phyloP scores from a whole-genome alignment of 1,140 invertebrate species.

The Papilio machaon region DNA sequence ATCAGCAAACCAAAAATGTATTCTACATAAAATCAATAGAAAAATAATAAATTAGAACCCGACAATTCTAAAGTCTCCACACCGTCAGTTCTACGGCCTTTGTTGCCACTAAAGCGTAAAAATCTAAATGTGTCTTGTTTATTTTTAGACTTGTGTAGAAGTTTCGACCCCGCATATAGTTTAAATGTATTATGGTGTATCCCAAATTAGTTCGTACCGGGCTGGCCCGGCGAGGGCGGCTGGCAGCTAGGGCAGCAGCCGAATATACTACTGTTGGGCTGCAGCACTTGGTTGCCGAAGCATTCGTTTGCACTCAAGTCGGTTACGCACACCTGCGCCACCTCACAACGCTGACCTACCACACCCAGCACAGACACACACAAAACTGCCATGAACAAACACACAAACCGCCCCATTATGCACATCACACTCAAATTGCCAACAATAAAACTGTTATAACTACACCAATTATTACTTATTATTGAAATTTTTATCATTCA shows the following conservation, averaged over 20 bases:
- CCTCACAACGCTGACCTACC: conserved; percentile 50
- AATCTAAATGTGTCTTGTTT: conserved; percentile 37
- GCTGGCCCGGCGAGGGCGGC: conserved; percentile 21
- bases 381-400: conserved; percentile 15
- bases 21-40: background rate
- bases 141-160: conserved; percentile 31
- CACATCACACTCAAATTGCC: conserved; percentile 14
- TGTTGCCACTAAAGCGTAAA: conserved; percentile 29
- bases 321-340: conserved; percentile 68
- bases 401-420: background rate
- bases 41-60: background rate
- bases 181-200: conserved; percentile 18
- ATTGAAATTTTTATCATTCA: conserved; percentile 35
- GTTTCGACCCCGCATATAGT: conserved; percentile 36
- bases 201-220: conserved; percentile 43
- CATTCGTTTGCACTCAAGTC: conserved; percentile 67
- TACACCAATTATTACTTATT: conserved; percentile 28
- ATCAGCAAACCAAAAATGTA: background rate
- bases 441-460: conserved; percentile 22
- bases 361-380: background rate
- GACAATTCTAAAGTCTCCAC: background rate
- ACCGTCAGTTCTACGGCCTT: conserved; percentile 17
- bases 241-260: conserved; percentile 75
- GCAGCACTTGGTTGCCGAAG: conserved; percentile 52
- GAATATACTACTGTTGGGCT: conserved; percentile 53